Base-by-base conservation (phyloP, 2,113 vertebrate species). In the Elaphurus davidianus region DNA sequence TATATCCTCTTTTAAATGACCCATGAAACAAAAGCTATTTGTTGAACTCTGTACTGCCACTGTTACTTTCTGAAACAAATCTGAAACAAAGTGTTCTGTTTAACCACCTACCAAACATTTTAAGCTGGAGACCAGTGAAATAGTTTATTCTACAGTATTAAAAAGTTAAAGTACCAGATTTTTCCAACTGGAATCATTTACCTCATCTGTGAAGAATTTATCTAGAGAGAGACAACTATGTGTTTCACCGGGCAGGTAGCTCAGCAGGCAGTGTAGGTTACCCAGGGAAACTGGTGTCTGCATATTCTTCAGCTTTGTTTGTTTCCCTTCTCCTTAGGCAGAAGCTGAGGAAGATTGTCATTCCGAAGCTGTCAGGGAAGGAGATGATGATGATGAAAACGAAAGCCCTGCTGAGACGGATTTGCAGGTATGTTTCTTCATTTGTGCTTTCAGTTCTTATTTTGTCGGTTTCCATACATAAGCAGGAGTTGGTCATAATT, bases 271-370 rank as follows among this genome's bases (percentile, higher is more conserved):
- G 86, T 67, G 33, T 2, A 79, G 89, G 88, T 91, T 74, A 47
- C 57, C 79, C 28, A 95, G 59, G 40, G n/a, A 85, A 25, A 23
- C 45, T n/a, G 8, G 9, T 91, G 23, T 92, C 64, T 45, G 2
- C 10, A 62, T 59, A 25, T 83, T 27, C 19, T 14, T 83, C 21
- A 83, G 52, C 43, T 8, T 90, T 47, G 19, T 14, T 67, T 64
- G 30, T 96, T 92, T 47, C 62, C 93, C 60, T 97, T 36, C 95
- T 97, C 36, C 95, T 95, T 97, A 99, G 99, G 99, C 99, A 99
- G 99, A 99, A 99, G 99, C 99, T 97, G 99, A 99, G 99, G 98
- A 99, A 98, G 99, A 99, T 98, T 99, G 99, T 99, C 99, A 99
- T 97, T 92, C 99, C 93, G 99, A 99, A 97, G 97, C 98, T 93